Conservation (phyloP, 2,888 invertebrate species). For the Homarus gammarus region DNA sequence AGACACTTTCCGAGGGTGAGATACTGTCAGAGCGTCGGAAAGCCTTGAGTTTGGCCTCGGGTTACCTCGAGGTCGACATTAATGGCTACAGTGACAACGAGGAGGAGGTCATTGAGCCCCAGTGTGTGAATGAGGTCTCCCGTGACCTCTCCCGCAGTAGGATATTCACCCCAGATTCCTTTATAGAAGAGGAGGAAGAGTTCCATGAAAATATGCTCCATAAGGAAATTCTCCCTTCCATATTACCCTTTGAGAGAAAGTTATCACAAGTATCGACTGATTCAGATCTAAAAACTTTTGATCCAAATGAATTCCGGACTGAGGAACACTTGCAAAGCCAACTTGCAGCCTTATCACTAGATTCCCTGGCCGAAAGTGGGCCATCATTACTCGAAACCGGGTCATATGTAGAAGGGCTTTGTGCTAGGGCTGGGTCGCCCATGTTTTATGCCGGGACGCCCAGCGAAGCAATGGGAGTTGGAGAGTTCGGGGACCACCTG, state of each 20-base stretch:
- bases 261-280: slow-evolving; percentile 65
- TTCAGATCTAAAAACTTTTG: slow-evolving; percentile 60
- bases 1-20: slow-evolving; percentile 90
- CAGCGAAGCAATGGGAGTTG: slow-evolving; percentile 32
- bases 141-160: slow-evolving; percentile 72
- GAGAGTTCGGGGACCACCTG: slow-evolving; percentile 86
- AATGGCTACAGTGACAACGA: slow-evolving; percentile 81
- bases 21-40: slow-evolving; percentile 83
- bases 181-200: slow-evolving; percentile 79
- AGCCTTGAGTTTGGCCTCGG: slow-evolving; percentile 78
- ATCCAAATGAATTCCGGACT: slow-evolving; percentile 62
- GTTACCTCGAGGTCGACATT: slow-evolving; percentile 77
- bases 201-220: slow-evolving; percentile 90
- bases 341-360: slow-evolving; percentile 56
- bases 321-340: slow-evolving; percentile 58
- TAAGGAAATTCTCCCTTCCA: slow-evolving; percentile 77
- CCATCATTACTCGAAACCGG: slow-evolving; percentile 26
- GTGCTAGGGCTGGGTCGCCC: slow-evolving; percentile 29
- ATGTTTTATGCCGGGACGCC: slow-evolving; percentile 47
- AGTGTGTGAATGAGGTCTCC: slow-evolving; percentile 71
- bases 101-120: slow-evolving; percentile 83
- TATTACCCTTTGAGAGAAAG: slow-evolving; percentile 50
- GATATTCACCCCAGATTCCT: slow-evolving; percentile 78
- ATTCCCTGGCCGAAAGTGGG: slow-evolving; percentile 53
- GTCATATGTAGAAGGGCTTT: slow-evolving; percentile 1